Evolutionary conservation across 2,888 invertebrate genomes (phyloP).

Genomic region (Apotomis betuletana): DNA sequence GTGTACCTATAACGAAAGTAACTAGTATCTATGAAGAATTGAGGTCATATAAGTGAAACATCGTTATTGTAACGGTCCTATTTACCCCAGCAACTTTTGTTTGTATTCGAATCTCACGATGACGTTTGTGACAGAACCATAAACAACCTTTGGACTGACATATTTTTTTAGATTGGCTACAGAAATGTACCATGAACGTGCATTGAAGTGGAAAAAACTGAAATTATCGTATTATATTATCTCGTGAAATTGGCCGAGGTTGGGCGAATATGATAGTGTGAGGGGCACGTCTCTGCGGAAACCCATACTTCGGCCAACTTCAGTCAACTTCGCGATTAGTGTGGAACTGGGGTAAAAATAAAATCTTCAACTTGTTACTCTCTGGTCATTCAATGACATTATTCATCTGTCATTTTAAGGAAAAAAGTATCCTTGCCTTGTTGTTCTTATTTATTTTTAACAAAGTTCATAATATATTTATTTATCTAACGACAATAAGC

Average conservation of each 20-base stretch:
- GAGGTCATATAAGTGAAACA: constrained; percentile 2
- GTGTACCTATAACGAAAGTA: background rate
- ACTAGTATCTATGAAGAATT: background rate
- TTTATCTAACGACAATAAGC: constrained; percentile 10
- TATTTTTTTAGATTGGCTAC: too few species aligned
- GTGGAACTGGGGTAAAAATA: too few species aligned
- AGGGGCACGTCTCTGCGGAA: too few species aligned
- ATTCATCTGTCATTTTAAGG: constrained; percentile 27
- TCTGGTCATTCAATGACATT: background rate
- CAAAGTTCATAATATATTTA: background rate
- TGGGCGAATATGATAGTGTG: too few species aligned
- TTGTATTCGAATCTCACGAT: constrained; percentile 30
- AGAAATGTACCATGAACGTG: too few species aligned
- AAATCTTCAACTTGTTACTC: too few species aligned
- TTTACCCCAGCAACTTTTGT: constrained; percentile 29
- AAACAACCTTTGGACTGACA: too few species aligned
- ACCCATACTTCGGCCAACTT: too few species aligned
- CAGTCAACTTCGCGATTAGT: too few species aligned
- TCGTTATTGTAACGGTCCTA: constrained; percentile 24
- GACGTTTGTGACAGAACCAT: constrained; percentile 4
- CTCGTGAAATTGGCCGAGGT: too few species aligned
- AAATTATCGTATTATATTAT: too few species aligned
- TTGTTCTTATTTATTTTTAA: constrained; percentile 19
- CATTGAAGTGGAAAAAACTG: too few species aligned
- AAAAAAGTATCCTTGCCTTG: constrained; percentile 14